A percentile compares a stretch with the other conserved stretches of the same genome.
phyloP scores from a whole-genome alignment of 2,888 invertebrate genomes.

The Apamea sordens region DNA sequence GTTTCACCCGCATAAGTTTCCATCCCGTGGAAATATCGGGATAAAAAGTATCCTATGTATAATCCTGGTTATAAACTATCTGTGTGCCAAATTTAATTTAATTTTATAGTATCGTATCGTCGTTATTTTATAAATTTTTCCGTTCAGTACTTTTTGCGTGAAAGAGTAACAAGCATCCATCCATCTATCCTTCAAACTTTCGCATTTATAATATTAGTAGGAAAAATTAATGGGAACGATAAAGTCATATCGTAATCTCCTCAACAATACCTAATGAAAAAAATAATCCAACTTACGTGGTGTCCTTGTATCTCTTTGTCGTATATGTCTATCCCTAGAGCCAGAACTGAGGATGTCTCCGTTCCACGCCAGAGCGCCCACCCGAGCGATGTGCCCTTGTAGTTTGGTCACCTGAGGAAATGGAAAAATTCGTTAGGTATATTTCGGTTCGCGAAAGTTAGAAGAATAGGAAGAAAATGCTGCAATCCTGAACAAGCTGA shows the following conservation, averaged over 20 bases:
- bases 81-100: no score
- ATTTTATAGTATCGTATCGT: no score
- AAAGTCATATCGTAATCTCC: background rate
- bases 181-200: no score
- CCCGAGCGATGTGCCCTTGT: constrained; percentile 97
- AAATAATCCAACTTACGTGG: constrained; percentile 89
- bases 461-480: background rate
- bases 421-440: background rate
- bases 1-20: no score
- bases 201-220: no score
- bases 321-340: constrained; percentile 97
- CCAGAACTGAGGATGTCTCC: constrained; percentile 99
- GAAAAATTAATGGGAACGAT: no score
- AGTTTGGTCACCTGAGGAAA: constrained; percentile 93
- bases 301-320: constrained; percentile 97
- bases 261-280: background rate
- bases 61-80: no score
- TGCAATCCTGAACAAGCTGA: background rate
- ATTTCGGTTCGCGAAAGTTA: background rate
- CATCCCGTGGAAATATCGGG: no score
- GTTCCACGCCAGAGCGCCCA: constrained; percentile 99
- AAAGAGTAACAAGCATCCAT: no score
- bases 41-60: no score
- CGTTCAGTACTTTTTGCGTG: no score
- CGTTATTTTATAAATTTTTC: no score